Conservation (phyloP, 92 coral and sea anemone genomes). For the Blastomussa wellsi region DNA sequence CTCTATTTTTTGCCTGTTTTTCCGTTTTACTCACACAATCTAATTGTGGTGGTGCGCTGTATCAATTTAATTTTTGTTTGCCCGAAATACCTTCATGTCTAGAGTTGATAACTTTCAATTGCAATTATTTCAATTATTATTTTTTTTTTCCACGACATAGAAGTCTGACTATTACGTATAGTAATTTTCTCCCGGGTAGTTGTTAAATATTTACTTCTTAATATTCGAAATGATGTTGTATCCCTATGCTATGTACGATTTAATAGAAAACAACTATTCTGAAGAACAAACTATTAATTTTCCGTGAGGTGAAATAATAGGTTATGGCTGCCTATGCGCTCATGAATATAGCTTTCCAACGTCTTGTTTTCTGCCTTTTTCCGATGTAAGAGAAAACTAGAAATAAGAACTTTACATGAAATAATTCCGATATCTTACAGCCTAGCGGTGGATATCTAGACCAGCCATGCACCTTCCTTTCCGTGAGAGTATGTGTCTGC, state of each 20-base stretch:
- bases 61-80: background rate
- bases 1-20: background rate
- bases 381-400: background rate
- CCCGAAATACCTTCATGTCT: background rate
- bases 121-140: background rate
- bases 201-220: background rate
- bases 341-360: no score
- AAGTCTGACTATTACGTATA: no score
- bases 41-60: background rate
- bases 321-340: no score
- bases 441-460: background rate
- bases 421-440: background rate
- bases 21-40: background rate
- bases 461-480: background rate
- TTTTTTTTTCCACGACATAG: no score
- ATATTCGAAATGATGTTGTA: background rate
- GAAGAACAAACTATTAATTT: background rate
- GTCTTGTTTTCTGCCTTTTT: background rate
- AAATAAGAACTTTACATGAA: background rate
- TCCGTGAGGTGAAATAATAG: background rate
- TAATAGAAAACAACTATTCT: background rate
- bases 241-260: background rate
- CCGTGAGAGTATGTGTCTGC: background rate
- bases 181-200: background rate
- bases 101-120: background rate